Base-by-base conservation (phyloP, 2,888 invertebrate genomes). In the Eristalis intricaria region DNA sequence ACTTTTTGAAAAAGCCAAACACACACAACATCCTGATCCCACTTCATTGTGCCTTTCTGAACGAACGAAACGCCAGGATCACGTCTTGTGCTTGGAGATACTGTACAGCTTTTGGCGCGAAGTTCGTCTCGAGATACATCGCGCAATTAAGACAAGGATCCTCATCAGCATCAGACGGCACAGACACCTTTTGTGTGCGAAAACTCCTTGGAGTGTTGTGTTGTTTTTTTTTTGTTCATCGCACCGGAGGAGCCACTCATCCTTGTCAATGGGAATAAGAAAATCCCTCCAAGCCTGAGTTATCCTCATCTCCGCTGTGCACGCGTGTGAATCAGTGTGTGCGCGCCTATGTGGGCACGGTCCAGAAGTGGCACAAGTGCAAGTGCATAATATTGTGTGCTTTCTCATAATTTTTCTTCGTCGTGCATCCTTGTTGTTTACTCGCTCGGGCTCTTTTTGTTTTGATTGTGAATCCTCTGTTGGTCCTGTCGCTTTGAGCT, bases 331-430 rank as follows among this genome's bases (percentile, higher is more conserved):
- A 1, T 65, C 23, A 22, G 7, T 56, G 56, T 56, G 60, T 38
- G 32, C 32, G 35, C 38, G n/a, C 73, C 60, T 74, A 22, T 63
- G 80, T 71, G 68, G 38, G 64, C 79, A 75, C 63, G 56, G 87
- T 86, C 82, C 82, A 82, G 79, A 84, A 87, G 87, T 87, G 87
- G 87, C 66, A 87, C 87, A 87, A 87, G 87, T 79, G 87, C 84
- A 83, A 87, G 87, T 80, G 79, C 87, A 76, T 87, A 79, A 83
- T 84, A 87, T 84, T 84, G 87, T 87, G 79, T 84, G 87, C 73
- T 84, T 79, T 84, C 76, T 76, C 79, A 84, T 87, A 87, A 84
- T 65, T 79, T 80, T 58, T 73, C 64, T 84, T 73, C 66, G 11
- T 22, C n/a, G 73, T 65, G 38, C 64, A 81, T 85, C 77, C 73